Evolutionary conservation across 2,797 vertebrate genomes (phyloP).

Genomic region (Ataeniobius toweri): DNA sequence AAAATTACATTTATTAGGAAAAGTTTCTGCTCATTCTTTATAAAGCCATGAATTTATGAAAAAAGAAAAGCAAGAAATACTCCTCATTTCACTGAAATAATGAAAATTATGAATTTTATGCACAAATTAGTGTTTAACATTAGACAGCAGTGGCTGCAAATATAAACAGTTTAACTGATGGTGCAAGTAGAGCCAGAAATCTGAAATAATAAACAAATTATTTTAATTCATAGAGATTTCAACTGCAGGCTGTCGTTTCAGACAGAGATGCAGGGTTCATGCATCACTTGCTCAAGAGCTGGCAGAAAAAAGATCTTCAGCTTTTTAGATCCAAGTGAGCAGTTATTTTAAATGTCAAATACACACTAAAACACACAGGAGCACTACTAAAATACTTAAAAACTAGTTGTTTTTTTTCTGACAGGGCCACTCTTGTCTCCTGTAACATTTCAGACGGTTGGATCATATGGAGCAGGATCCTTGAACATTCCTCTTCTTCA

Average conservation of each 20-base stretch:
- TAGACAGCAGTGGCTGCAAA: neutral
- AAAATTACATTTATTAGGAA: neutral
- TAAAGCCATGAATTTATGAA: neutral
- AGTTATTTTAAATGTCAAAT: neutral
- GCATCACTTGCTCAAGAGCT: too few relatives aligned
- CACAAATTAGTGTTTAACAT: too few relatives aligned
- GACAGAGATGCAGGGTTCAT: too few relatives aligned
- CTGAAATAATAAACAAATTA: neutral
- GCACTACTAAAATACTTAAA: too few relatives aligned
- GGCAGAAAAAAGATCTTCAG: neutral
- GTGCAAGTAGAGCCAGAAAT: neutral
- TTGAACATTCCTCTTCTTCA: too few relatives aligned
- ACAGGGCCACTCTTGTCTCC: too few relatives aligned
- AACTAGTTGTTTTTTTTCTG: too few relatives aligned
- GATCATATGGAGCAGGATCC: too few relatives aligned
- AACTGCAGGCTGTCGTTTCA: neutral
- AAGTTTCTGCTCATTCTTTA: neutral
- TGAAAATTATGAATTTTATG: neutral
- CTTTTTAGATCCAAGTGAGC: neutral
- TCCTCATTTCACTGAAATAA: neutral
- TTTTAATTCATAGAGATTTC: neutral
- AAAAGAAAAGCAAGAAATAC: neutral
- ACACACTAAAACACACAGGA: neutral
- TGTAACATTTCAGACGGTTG: too few relatives aligned
- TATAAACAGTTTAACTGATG: neutral